These are phyloP conservation scores for Ephestia elutella DNA, from an alignment of 1,140 invertebrate genomes.

Conservation along the genomic window DNA sequence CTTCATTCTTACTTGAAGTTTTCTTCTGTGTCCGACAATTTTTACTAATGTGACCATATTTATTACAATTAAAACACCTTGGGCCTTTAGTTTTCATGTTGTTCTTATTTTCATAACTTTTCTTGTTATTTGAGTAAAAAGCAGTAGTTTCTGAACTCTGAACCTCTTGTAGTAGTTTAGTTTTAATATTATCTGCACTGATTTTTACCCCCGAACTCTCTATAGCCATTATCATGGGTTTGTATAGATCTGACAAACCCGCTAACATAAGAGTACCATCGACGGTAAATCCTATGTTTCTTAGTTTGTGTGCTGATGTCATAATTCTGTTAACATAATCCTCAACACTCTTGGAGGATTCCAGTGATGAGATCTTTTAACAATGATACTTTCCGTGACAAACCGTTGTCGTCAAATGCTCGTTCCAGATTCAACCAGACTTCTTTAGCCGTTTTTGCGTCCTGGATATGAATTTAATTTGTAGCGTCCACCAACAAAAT, in stretches of 20 bases:
- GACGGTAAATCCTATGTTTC: neutral
- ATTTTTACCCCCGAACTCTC: neutral
- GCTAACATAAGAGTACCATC: neutral
- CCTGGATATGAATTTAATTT: neutral
- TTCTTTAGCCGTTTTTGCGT: neutral
- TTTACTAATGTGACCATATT: conserved; percentile 21
- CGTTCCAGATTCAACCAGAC: neutral
- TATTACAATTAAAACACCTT: conserved; percentile 23
- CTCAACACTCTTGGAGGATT: neutral
- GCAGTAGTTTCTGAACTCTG: neutral
- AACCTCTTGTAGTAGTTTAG: neutral
- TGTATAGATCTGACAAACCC: neutral
- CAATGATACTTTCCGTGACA: neutral
- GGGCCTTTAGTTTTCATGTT: neutral
- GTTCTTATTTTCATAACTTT: neutral
- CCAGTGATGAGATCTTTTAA: neutral
- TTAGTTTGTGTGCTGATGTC: neutral
- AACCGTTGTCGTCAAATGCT: neutral
- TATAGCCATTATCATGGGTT: neutral
- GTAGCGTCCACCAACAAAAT: neutral
- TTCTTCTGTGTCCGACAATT: conserved; percentile 15
- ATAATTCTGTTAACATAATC: conserved; percentile 1
- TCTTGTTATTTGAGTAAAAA: neutral
- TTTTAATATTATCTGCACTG: conserved; percentile 4
- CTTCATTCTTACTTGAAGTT: conserved; percentile 11